Evolutionary conservation across 2,113 vertebrate genomes (phyloP).

Genomic region (Phalacrocorax pelagicus): DNA sequence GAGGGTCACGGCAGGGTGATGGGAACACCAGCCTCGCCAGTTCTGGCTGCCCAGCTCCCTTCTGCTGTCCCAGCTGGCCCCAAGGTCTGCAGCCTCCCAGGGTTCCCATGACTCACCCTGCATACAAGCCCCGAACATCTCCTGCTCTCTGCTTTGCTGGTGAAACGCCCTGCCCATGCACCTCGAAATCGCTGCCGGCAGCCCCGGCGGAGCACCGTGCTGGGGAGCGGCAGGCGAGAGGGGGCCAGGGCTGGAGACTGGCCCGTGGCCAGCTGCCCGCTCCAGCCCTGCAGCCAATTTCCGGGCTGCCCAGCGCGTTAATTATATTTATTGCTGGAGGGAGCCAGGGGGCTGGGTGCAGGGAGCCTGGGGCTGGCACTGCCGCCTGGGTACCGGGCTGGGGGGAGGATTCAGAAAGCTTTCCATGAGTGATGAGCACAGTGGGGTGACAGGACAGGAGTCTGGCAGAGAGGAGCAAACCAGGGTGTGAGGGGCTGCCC

Average conservation of each 20-base stretch:
- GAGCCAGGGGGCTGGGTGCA: rapidly evolving
- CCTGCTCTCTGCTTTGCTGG: not conserved
- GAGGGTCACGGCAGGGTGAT: not conserved
- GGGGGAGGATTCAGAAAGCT: not conserved
- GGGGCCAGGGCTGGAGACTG: not conserved
- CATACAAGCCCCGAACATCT: not conserved
- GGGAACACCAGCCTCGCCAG: not conserved
- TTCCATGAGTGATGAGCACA: rapidly evolving
- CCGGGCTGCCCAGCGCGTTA: not conserved
- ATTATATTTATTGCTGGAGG: not conserved
- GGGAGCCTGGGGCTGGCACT: not conserved
- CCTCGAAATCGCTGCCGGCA: not conserved
- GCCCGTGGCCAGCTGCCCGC: not conserved
- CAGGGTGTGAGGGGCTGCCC: not conserved
- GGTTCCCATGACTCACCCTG: rapidly evolving
- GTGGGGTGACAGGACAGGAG: not conserved
- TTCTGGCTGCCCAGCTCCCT: not conserved
- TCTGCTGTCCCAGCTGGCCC: not conserved
- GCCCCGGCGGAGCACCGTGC: not conserved
- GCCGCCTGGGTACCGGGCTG: rapidly evolving
- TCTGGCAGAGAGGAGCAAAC: not conserved
- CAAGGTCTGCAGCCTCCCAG: not conserved
- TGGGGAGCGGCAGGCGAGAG: rapidly evolving
- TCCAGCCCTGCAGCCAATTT: not conserved
- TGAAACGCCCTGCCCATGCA: not conserved